Evolutionary conservation across 2,113 vertebrate genomes (phyloP), one percentile per base, ranked within the genome.

Genomic region (Motacilla tschutschensis): DNA sequence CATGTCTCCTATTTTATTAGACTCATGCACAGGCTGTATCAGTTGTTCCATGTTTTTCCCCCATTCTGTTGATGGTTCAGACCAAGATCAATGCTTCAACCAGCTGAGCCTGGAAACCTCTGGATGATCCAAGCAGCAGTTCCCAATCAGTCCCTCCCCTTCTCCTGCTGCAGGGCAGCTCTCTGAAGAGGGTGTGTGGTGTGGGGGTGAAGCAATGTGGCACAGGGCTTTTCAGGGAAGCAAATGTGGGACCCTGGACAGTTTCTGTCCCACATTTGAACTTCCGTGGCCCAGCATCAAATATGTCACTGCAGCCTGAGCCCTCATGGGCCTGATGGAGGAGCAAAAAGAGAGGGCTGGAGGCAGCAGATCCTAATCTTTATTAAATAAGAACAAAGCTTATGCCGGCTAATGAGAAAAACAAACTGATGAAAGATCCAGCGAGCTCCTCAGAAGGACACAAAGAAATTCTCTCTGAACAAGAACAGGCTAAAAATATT

Each of bases 381-480:
- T 95, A 96, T 96, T 96, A 96, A 95, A 95, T 95, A 96, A 95
- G 94, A 95, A 95, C 95, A 96, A 95, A 96, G 95, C 91, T 94
- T 92, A 91, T 92, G 92, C 93, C 57, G 79, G 90, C 94, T 96
- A 96, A 96, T 96, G 93, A 95, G 94, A 94, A 95, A 95, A 96
- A 95, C 92, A 94, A 96, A 93, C 93, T 36, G 87, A 95, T 95
- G 92, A 96, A 95, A 96, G 92, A 95, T 95, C 93, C 83, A 11
- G 76, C 57, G 3, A 94, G 93, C 92, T 95, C 91, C 87, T 94
- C 94, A 79, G 92, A 95, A 95, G 83, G 89, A 94, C 94, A 94
- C 94, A 94, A 94, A 95, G 92, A 95, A 94, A 95, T 94, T 94
- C 87, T 93, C 91, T 89, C 92, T 87, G 89, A 92, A 87, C 82